phyloP scores from a whole-genome alignment of 1,140 invertebrate species.

The Trichonephila clavata region DNA sequence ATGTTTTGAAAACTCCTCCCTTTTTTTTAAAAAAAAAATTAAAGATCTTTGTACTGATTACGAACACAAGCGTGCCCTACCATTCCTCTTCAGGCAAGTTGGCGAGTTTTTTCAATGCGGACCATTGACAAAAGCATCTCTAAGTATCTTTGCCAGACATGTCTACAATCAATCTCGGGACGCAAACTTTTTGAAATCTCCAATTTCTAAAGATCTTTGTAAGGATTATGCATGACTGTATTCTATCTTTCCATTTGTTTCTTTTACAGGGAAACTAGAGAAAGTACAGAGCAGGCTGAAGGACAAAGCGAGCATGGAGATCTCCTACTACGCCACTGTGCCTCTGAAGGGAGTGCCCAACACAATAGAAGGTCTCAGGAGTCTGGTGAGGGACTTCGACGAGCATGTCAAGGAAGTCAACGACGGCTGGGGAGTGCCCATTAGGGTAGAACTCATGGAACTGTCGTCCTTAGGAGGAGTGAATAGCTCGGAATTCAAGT shows the following conservation, averaged over 20 bases:
- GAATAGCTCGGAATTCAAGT: conserved; percentile 53
- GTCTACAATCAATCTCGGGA: too few relatives aligned
- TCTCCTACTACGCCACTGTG: conserved; percentile 76
- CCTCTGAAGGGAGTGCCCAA: conserved; percentile 74
- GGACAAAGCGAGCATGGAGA: conserved; percentile 73
- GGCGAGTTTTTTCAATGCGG: too few relatives aligned
- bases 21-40: too few relatives aligned
- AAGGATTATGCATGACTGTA: neutral
- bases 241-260: neutral
- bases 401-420: conserved; percentile 71
- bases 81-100: too few relatives aligned
- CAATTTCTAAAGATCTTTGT: too few relatives aligned
- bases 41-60: too few relatives aligned
- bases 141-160: too few relatives aligned
- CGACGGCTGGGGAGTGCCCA: conserved; percentile 73
- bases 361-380: conserved; percentile 70
- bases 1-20: too few relatives aligned
- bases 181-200: too few relatives aligned
- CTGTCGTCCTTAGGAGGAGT: conserved; percentile 18
- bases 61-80: too few relatives aligned
- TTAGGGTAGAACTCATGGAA: conserved; percentile 75
- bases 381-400: conserved; percentile 57
- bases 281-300: conserved; percentile 61
- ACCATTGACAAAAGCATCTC: too few relatives aligned
- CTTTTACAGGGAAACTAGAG: conserved; percentile 70